A percentile compares a stretch with the other conserved stretches of the same genome.
These are phyloP conservation scores for Echinarachnius parma DNA, from an alignment of 53 echinoderm and acorn worm genomes.

Conservation along the genomic window DNA sequence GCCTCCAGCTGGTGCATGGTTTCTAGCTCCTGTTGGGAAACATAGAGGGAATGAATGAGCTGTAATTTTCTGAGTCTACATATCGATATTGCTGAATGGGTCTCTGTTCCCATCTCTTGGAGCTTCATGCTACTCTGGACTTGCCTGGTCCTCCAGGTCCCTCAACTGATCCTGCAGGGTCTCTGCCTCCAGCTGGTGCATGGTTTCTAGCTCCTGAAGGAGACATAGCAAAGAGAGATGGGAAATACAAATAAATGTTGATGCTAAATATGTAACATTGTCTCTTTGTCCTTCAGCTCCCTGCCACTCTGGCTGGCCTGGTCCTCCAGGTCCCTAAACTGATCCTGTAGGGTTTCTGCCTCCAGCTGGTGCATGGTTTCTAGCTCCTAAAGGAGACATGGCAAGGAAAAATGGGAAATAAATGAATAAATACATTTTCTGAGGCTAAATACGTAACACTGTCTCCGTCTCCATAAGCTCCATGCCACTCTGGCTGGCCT, in stretches of 20 bases:
- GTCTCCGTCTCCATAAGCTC: slow-evolving; percentile 73
- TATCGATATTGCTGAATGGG: too few relatives aligned
- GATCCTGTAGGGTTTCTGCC: slow-evolving; percentile 87
- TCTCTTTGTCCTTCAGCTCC: slow-evolving; percentile 71
- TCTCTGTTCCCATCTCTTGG: slow-evolving; percentile 76
- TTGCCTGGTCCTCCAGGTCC: slow-evolving; percentile 76
- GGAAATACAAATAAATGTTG: too few relatives aligned
- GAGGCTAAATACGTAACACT: too few relatives aligned
- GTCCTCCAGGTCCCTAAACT: slow-evolving; percentile 86
- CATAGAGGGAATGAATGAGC: background rate
- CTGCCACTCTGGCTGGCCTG: slow-evolving; percentile 53
- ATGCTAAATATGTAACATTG: too few relatives aligned
- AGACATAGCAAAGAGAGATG: too few relatives aligned
- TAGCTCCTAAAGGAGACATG: slow-evolving; percentile 64
- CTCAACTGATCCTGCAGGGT: slow-evolving; percentile 89
- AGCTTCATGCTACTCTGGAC: slow-evolving; percentile 60
- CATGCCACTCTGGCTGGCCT: slow-evolving; percentile 50
- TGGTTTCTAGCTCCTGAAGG: slow-evolving; percentile 73
- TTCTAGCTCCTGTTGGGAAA: slow-evolving; percentile 69
- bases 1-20: slow-evolving; percentile 85
- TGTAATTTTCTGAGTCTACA: background rate
- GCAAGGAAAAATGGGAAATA: too few relatives aligned
- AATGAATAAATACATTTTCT: too few relatives aligned
- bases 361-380: slow-evolving; percentile 89
- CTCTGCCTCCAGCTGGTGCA: slow-evolving; percentile 90